These are phyloP conservation scores for Nanorana parkeri DNA, from an alignment of 2,113 vertebrate genomes.

Conservation along the genomic window DNA sequence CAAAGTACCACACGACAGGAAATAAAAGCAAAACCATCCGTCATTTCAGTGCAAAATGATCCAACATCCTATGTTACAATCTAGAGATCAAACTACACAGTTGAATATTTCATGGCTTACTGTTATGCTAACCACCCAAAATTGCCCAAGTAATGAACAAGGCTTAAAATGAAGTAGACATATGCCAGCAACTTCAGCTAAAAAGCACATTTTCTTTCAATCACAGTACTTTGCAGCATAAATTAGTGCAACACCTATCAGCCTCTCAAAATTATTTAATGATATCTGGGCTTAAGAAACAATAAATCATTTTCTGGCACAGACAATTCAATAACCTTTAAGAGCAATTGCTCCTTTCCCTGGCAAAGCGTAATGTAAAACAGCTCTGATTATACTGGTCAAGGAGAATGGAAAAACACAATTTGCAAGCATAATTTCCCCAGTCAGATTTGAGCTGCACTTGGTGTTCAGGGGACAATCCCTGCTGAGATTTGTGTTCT, in stretches of 20 bases:
- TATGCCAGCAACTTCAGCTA: background rate
- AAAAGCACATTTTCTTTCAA: constrained; percentile 39
- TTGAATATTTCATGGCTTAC: constrained; percentile 21
- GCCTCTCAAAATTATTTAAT: constrained; percentile 49
- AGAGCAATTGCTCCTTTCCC: constrained; percentile 43
- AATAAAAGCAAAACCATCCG: background rate
- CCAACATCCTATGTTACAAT: constrained; percentile 1
- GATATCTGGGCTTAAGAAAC: constrained; percentile 41
- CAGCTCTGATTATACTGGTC: constrained; percentile 49
- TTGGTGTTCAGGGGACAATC: constrained; percentile 34
- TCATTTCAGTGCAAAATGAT: constrained; percentile 30
- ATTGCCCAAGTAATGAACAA: constrained; percentile 31
- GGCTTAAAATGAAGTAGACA: constrained; percentile 9
- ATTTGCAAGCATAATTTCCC: constrained; percentile 39
- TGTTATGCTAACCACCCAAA: constrained; percentile 44
- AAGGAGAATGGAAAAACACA: constrained; percentile 52
- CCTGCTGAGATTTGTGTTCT: constrained; percentile 23
- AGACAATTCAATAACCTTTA: constrained; percentile 56
- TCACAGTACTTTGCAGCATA: constrained; percentile 20
- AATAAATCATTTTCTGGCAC: constrained; percentile 52
- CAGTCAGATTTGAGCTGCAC: constrained; percentile 14
- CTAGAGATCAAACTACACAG: constrained; percentile 8
- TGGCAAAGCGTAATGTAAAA: constrained; percentile 43
- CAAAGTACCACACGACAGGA: background rate
- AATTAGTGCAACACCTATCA: constrained; percentile 46